phyloP scores from a whole-genome alignment of 2,797 vertebrate genomes.

The Amazonetta brasiliensis region DNA sequence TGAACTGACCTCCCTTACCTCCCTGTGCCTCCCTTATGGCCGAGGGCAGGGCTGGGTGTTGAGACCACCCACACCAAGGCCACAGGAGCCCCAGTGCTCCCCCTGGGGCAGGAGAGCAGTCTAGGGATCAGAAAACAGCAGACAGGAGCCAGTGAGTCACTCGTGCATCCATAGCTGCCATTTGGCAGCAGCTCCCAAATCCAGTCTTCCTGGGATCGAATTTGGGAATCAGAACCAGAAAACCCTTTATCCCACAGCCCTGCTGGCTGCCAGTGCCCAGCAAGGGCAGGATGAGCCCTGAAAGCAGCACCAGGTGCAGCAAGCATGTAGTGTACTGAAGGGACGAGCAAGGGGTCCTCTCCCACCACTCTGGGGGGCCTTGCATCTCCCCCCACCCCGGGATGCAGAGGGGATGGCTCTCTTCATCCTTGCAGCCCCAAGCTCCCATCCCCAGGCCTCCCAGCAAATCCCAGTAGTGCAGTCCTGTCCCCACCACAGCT shows the following conservation, averaged over 20 bases:
- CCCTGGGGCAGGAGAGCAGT: fast-evolving
- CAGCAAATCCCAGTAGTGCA: not conserved
- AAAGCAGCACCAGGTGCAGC: not conserved
- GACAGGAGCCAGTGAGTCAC: fast-evolving
- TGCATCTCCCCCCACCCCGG: not conserved
- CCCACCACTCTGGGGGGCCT: fast-evolving
- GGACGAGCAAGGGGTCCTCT: not conserved
- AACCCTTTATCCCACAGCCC: not conserved
- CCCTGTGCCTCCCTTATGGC: fast-evolving
- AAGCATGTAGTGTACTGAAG: fast-evolving
- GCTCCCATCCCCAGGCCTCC: not conserved
- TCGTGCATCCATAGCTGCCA: not conserved
- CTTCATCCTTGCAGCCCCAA: not conserved
- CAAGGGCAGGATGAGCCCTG: not conserved
- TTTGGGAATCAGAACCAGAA: not conserved
- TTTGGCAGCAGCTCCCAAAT: not conserved
- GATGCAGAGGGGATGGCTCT: not conserved
- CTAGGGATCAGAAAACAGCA: not conserved
- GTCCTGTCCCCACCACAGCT: not conserved
- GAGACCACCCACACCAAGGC: not conserved
- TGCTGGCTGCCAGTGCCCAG: fast-evolving
- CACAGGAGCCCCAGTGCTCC: not conserved
- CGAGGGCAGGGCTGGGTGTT: not conserved
- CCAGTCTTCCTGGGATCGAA: not conserved
- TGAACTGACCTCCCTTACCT: not conserved